Evolutionary conservation across 2,888 invertebrate species (phyloP).

Genomic region (Netelia fuscicornis): DNA sequence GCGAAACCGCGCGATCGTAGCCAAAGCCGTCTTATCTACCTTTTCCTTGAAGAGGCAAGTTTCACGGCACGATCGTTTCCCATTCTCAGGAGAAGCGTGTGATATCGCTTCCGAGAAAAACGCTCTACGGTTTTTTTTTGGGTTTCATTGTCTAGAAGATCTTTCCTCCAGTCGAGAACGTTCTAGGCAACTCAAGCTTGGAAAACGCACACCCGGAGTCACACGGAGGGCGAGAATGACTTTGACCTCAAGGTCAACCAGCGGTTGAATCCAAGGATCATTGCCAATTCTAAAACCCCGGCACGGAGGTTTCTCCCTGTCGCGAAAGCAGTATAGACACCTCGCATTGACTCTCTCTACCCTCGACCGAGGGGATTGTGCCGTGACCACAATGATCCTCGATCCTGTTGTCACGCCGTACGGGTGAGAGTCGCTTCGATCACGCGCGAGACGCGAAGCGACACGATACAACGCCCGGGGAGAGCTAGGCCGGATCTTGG

Average conservation of each 20-base stretch:
- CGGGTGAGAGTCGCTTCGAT: slow-evolving; percentile 42
- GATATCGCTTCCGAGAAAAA: slow-evolving; percentile 7
- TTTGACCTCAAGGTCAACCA: slow-evolving; percentile 21
- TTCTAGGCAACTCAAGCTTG: background rate
- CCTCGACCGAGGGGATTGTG: slow-evolving; percentile 2
- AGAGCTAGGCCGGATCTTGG: slow-evolving; percentile 61
- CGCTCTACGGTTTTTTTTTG: background rate
- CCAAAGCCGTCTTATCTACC: slow-evolving; percentile 35
- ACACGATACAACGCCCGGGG: slow-evolving; percentile 57
- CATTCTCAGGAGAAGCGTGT: background rate
- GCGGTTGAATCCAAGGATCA: slow-evolving; percentile 17
- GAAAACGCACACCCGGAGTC: background rate
- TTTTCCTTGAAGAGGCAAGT: background rate
- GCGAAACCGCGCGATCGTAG: slow-evolving; percentile 25
- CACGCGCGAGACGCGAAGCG: slow-evolving; percentile 60
- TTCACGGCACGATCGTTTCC: background rate
- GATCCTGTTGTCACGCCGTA: slow-evolving; percentile 11
- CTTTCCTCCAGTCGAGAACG: too few species aligned
- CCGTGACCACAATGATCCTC: slow-evolving; percentile 15
- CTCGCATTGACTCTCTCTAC: slow-evolving; percentile 21
- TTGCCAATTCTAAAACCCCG: background rate
- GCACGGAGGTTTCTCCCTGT: background rate
- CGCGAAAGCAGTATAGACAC: slow-evolving; percentile 4
- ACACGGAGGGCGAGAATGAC: background rate
- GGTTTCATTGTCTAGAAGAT: background rate